phyloP scores from a whole-genome alignment of 2,888 invertebrate species.

The Chaetoderma sp. region DNA sequence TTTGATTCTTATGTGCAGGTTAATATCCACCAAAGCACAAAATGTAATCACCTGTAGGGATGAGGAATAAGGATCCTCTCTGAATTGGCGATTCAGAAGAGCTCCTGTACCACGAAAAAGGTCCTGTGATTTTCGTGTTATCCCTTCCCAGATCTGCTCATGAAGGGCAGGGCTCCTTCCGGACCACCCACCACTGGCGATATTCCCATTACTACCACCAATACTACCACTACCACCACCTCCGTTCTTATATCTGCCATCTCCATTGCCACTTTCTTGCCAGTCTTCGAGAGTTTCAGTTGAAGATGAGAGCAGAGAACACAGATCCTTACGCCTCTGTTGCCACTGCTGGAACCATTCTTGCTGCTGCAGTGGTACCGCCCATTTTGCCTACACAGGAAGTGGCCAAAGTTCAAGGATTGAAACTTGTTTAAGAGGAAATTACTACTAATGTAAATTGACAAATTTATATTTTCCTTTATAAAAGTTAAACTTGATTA shows the following conservation, averaged over 20 bases:
- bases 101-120: slow-evolving; percentile 59
- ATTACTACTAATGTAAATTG: too few species aligned
- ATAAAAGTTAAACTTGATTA: too few species aligned
- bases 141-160: slow-evolving; percentile 61
- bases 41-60: too few species aligned
- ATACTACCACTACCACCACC: neutral
- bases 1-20: too few species aligned
- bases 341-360: too few species aligned
- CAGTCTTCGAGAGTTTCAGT: slow-evolving; percentile 60
- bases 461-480: too few species aligned
- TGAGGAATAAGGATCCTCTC: too few species aligned
- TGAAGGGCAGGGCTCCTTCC: slow-evolving; percentile 56
- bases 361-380: slow-evolving; percentile 42
- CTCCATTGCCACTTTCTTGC: slow-evolving; percentile 24
- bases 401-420: neutral
- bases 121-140: slow-evolving; percentile 60
- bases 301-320: slow-evolving; percentile 50
- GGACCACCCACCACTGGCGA: slow-evolving; percentile 42
- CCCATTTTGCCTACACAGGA: slow-evolving; percentile 56
- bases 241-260: neutral
- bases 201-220: slow-evolving; percentile 36
- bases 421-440: neutral
- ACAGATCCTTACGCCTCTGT: too few species aligned
- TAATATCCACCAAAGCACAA: too few species aligned
- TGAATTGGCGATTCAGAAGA: slow-evolving; percentile 54